phyloP scores from a whole-genome alignment of 2,888 invertebrate species.

The Polydrusus cervinus region DNA sequence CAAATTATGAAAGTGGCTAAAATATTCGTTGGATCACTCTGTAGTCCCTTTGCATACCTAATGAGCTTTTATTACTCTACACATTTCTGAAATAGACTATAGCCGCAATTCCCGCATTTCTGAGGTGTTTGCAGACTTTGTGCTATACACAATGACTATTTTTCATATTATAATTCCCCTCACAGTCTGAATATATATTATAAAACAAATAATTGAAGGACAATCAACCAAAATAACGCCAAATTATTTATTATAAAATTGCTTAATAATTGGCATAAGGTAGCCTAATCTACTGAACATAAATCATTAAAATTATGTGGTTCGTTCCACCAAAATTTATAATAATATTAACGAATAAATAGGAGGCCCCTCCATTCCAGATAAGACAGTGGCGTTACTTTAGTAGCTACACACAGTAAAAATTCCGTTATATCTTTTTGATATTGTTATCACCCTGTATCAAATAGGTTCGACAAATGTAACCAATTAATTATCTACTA shows the following conservation, averaged over 20 bases:
- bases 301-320: slow-evolving; percentile 41
- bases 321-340: slow-evolving; percentile 37
- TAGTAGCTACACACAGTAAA: neutral
- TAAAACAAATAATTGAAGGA: slow-evolving; percentile 6
- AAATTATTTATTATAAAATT: slow-evolving; percentile 9
- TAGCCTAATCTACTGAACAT: slow-evolving; percentile 37
- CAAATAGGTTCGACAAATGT: too few relatives aligned
- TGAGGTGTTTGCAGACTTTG: too few relatives aligned
- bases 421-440: too few relatives aligned
- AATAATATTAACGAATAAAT: slow-evolving; percentile 19
- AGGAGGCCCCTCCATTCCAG: slow-evolving; percentile 18
- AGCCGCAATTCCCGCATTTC: too few relatives aligned
- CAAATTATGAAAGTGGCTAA: too few relatives aligned
- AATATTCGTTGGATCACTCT: too few relatives aligned
- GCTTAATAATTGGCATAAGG: slow-evolving; percentile 38
- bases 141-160: too few relatives aligned
- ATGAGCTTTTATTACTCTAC: too few relatives aligned
- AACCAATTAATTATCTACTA: too few relatives aligned
- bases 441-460: too few relatives aligned
- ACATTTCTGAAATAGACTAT: too few relatives aligned
- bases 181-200: neutral
- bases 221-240: slow-evolving; percentile 9
- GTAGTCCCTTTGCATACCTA: too few relatives aligned
- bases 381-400: slow-evolving; percentile 21
- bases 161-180: neutral